Evolutionary conservation across 2,888 invertebrate species (phyloP).

Genomic region (Platerodrilus igneus): DNA sequence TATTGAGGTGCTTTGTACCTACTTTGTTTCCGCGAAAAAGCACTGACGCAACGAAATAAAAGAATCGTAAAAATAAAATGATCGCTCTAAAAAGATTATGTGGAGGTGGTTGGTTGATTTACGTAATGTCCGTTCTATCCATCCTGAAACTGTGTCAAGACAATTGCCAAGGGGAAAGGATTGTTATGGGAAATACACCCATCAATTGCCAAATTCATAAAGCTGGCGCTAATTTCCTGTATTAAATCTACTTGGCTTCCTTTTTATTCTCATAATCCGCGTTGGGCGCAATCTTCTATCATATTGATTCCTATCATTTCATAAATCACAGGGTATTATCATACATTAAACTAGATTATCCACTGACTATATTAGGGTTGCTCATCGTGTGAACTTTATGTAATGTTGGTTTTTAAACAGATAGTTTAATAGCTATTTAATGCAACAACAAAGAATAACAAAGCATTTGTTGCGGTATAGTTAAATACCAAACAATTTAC

Average conservation of each 20-base stretch:
- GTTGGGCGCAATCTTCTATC: background rate
- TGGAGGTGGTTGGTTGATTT: no score
- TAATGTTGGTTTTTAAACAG: conserved; percentile 11
- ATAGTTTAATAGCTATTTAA: no score
- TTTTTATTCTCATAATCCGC: background rate
- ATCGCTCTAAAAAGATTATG: conserved; percentile 6
- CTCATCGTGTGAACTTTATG: conserved; percentile 14
- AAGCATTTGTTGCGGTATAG: no score
- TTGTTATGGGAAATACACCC: no score
- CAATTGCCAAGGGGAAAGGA: no score
- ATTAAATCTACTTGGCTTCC: no score
- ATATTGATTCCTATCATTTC: conserved; percentile 19
- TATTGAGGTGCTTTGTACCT: conserved; percentile 40
- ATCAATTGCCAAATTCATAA: no score
- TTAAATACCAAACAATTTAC: no score
- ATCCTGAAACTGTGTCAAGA: no score
- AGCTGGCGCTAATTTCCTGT: no score
- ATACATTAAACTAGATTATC: conserved; percentile 28
- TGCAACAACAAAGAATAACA: no score
- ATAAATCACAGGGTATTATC: conserved; percentile 30
- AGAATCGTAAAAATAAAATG: conserved; percentile 10
- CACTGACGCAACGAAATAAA: conserved; percentile 18
- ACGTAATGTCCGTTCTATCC: no score
- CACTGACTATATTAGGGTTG: conserved; percentile 7
- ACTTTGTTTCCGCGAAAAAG: conserved; percentile 36